A percentile compares a stretch with the other conserved stretches of the same genome.
Evolutionary conservation across 2,888 invertebrate species (phyloP).

Genomic region (Lordiphosa fenestrarum): DNA sequence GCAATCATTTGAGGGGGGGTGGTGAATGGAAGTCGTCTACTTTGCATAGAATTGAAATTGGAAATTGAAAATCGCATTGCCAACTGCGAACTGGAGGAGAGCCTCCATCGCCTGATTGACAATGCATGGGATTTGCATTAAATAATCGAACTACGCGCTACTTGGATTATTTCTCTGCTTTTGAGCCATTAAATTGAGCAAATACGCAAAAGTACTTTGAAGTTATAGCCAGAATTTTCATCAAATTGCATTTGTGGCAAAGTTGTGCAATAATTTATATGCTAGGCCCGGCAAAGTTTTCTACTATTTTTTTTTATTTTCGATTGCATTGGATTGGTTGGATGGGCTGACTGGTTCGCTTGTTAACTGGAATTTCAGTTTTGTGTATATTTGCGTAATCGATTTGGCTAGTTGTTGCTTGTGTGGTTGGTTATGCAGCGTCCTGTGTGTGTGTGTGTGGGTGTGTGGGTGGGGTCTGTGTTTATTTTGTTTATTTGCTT

Average conservation of each 20-base stretch:
- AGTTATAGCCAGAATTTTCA: conserved; percentile 17
- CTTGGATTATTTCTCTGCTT: conserved; percentile 21
- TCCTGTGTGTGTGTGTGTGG: conserved; percentile 9
- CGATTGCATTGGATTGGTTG: neutral
- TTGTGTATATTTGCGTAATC: conserved; percentile 50
- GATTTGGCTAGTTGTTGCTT: conserved; percentile 37
- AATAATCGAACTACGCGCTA: conserved; percentile 57
- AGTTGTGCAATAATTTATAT: conserved; percentile 35
- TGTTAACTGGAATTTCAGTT: conserved; percentile 21
- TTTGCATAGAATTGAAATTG: conserved; percentile 67
- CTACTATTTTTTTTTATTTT: neutral
- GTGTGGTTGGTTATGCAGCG: conserved; percentile 9
- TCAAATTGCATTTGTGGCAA: conserved; percentile 34
- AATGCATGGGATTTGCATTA: conserved; percentile 67
- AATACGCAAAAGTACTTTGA: conserved; percentile 23
- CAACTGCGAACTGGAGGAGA: conserved; percentile 33
- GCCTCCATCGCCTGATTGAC: conserved; percentile 45
- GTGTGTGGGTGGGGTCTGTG: neutral
- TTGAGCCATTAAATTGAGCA: conserved; percentile 48
- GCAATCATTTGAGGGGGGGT: conserved; percentile 31
- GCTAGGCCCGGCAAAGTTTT: neutral
- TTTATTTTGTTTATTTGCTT: conserved; percentile 39
- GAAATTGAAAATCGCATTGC: conserved; percentile 67
- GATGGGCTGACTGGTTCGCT: conserved; percentile 5
- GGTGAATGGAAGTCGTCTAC: conserved; percentile 34